A percentile compares a stretch with the other conserved stretches of the same genome.
Evolutionary conservation across 2,888 invertebrate species (phyloP).

Genomic region (Mechanitis messenoides): DNA sequence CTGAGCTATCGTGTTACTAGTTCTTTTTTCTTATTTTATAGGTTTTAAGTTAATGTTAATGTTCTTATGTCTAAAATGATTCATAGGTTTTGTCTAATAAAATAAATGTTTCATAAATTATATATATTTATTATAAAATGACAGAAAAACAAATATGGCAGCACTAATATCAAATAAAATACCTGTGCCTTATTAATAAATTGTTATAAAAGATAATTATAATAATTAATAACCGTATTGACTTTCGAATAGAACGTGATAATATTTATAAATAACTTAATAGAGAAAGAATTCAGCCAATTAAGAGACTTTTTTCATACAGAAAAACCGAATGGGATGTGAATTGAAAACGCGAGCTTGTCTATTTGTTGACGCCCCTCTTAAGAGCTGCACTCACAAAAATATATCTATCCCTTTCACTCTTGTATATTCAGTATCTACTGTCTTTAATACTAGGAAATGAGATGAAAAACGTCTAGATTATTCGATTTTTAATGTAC

Average conservation of each 20-base stretch:
- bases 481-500: no score
- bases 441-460: constrained; percentile 12
- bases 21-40: not conserved
- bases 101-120: no score
- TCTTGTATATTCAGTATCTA: constrained; percentile 24
- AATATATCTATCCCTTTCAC: constrained; percentile 41
- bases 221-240: constrained; percentile 10
- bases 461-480: constrained; percentile 6
- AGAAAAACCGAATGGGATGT: constrained; percentile 48
- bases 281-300: constrained; percentile 38
- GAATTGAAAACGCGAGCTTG: constrained; percentile 48
- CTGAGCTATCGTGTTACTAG: no score
- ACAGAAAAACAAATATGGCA: no score
- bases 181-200: no score
- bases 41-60: not conserved
- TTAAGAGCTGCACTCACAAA: constrained; percentile 36
- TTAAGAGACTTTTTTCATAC: constrained; percentile 45
- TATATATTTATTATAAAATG: no score
- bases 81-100: no score
- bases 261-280: constrained; percentile 36
- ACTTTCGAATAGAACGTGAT: constrained; percentile 3
- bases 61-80: no score
- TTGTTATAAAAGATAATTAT: not conserved
- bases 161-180: not conserved
- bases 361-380: constrained; percentile 69